Evolutionary conservation across 2,888 invertebrate genomes (phyloP), one percentile per base, ranked within the genome.

Genomic region (Pyralis farinalis): DNA sequence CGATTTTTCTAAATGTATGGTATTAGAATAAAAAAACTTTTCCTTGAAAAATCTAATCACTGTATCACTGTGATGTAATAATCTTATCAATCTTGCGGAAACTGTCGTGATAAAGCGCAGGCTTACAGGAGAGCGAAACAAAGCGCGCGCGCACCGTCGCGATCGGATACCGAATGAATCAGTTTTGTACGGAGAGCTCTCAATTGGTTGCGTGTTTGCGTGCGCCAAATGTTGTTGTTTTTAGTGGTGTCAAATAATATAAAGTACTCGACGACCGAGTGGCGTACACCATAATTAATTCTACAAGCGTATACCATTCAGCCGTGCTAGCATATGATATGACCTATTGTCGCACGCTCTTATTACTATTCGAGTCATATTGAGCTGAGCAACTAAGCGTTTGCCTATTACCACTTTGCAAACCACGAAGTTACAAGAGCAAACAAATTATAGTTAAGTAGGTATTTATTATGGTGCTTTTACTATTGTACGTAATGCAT

Each of bases 31-130:
- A 57, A 59, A 58, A 63, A 63, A 71, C 60, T 62, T 54, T 72
- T 72, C 75, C 79, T 84, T 78, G 73, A 67, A 60, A 54, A 59
- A 54, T 68, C 66, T 87, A 87, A 87, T 87, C 87, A 79, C 56
- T 63, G 74, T 85, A 87, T 87, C 87, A 79, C 56, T 63, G 74
- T 85, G 87, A 86, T 85, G 84, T 86, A 86, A 86, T 67, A 73
- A 79, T 83, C 73, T 85, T 87, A 87, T 87, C 87, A 84, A 70
- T 69, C 69, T 73, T 69, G 71, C 66, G 73, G 73, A 77, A 79
- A 71, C 68, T 68, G 65, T 69, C 57, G 60, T 68, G 83, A 85
- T 83, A 82, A 69, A 65, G 67, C 53, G 52, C 63, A 65, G 72
- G 63, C 65, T 3, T 66, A 25, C 25, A 7, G 16, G 1, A 25